These are phyloP conservation scores for Rhynchonycteris naso DNA, from an alignment of 2,797 vertebrate species.

Conservation along the genomic window DNA sequence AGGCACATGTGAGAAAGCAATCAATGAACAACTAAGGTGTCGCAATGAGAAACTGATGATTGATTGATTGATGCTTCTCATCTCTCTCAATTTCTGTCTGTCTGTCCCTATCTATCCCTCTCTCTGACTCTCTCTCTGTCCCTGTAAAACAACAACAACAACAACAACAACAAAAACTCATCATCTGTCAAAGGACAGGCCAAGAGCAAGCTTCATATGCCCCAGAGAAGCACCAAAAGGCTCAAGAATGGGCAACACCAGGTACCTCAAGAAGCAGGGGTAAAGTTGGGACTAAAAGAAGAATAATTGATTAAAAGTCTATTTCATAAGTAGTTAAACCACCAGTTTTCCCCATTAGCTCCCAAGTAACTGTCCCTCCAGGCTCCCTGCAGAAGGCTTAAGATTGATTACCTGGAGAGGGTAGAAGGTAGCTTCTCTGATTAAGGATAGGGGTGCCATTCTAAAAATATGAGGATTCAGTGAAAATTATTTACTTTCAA, in stretches of 20 bases:
- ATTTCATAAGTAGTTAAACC: background rate
- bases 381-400: background rate
- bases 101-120: too few relatives aligned
- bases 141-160: too few relatives aligned
- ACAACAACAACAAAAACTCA: too few relatives aligned
- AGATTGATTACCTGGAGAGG: background rate
- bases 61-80: too few relatives aligned
- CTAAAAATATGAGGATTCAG: background rate
- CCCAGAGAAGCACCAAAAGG: background rate
- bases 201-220: background rate
- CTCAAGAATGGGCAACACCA: background rate
- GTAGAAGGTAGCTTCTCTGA: background rate
- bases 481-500: conserved; percentile 7
- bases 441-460: background rate
- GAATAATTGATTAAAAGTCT: background rate
- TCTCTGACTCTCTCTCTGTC: too few relatives aligned
- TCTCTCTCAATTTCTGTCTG: too few relatives aligned
- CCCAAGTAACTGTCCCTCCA: background rate
- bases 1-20: too few relatives aligned
- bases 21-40: too few relatives aligned
- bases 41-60: too few relatives aligned
- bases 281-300: background rate
- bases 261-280: background rate
- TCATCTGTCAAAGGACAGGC: background rate
- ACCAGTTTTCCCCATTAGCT: background rate